These are phyloP conservation scores for Accipiter virgatus DNA, from an alignment of 2,113 vertebrate species.

Conservation along the genomic window DNA sequence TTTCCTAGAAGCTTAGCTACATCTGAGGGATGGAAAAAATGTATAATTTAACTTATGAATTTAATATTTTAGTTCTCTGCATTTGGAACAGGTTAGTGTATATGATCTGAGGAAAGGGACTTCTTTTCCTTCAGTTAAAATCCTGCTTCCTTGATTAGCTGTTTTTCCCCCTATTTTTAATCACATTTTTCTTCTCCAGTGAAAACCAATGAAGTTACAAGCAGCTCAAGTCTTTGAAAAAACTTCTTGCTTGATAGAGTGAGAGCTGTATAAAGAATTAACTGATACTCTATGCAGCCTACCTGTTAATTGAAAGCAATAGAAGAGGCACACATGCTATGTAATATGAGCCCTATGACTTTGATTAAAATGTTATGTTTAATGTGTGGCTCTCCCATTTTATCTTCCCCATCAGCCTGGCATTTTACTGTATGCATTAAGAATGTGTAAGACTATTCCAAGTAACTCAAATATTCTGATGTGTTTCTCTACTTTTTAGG, in stretches of 20 bases:
- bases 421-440: background rate
- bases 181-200: background rate
- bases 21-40: background rate
- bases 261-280: background rate
- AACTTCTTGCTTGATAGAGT: background rate
- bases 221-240: background rate
- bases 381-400: background rate
- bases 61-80: background rate
- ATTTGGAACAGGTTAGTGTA: background rate
- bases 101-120: background rate
- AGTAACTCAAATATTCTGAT: background rate
- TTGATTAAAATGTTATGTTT: background rate
- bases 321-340: background rate
- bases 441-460: background rate
- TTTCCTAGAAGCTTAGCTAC: background rate
- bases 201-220: background rate
- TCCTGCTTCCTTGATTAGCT: background rate
- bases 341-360: background rate
- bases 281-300: background rate
- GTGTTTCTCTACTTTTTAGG: constrained; percentile 42
- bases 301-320: background rate
- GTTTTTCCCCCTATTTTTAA: background rate
- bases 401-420: background rate
- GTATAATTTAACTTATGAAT: background rate
- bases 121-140: background rate